Conservation (phyloP, 2,797 vertebrate genomes). For the Pteropus rufus region DNA sequence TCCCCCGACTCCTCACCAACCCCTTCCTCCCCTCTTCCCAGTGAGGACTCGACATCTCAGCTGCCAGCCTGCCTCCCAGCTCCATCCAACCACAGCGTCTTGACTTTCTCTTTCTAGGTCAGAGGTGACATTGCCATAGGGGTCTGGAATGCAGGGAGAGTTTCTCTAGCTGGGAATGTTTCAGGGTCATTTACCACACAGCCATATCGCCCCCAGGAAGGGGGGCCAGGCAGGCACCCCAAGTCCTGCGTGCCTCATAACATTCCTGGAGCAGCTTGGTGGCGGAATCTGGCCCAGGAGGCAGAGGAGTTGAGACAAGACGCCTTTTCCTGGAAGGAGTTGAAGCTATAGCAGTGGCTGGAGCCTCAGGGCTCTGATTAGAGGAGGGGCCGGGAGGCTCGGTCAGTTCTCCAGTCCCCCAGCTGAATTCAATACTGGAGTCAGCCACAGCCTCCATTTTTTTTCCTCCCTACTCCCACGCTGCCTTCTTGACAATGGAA, state of each 20-base stretch:
- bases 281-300: not conserved
- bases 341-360: not conserved
- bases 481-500: slow-evolving; percentile 67
- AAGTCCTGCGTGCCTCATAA: not conserved
- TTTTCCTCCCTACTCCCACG: slow-evolving; percentile 64
- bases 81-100: not conserved
- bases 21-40: not conserved
- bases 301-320: not conserved
- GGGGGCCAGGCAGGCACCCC: not conserved
- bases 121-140: not conserved
- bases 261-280: slow-evolving; percentile 28
- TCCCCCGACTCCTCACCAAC: not conserved
- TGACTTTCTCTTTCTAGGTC: not conserved
- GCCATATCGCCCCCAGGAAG: not conserved
- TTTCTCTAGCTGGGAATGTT: not conserved
- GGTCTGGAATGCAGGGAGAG: slow-evolving; percentile 12
- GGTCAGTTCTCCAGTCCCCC: not conserved
- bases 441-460: slow-evolving; percentile 49
- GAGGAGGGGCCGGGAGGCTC: not conserved
- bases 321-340: slow-evolving; percentile 39
- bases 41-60: not conserved
- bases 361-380: not conserved
- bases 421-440: slow-evolving; percentile 15
- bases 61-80: not conserved
- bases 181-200: not conserved